Percentiles rank a stretch among this genome's conserved stretches.
Conservation (phyloP, 2,797 vertebrate genomes). For the Acipenser ruthenus region DNA sequence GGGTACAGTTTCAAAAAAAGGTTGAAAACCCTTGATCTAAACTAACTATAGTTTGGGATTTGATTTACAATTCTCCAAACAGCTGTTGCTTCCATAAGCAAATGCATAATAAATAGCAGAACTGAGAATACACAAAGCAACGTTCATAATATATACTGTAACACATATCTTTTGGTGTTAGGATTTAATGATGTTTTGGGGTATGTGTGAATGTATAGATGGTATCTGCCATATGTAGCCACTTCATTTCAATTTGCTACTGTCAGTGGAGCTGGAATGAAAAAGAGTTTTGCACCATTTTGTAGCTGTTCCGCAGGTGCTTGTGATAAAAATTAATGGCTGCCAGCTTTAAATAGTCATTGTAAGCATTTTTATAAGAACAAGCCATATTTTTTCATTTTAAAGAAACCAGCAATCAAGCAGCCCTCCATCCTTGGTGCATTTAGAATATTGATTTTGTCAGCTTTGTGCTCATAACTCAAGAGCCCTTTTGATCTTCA, state of each 20-base stretch:
- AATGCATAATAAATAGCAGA: conserved; percentile 69
- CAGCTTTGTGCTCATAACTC: conserved; percentile 71
- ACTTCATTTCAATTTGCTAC: conserved; percentile 79
- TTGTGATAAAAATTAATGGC: conserved; percentile 70
- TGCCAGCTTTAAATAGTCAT: conserved; percentile 69
- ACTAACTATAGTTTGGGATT: conserved; percentile 31
- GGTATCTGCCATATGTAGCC: conserved; percentile 74
- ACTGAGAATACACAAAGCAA: conserved; percentile 61
- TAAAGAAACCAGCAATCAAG: conserved; percentile 67
- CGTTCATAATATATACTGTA: conserved; percentile 66
- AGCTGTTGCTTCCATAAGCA: conserved; percentile 62
- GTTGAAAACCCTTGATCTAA: too few relatives aligned
- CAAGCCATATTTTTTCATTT: conserved; percentile 77
- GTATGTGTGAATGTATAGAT: conserved; percentile 72
- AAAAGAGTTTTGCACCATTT: conserved; percentile 57
- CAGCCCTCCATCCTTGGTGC: conserved; percentile 57
- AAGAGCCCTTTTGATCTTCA: conserved; percentile 60
- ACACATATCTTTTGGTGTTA: conserved; percentile 61
- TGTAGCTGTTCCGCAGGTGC: conserved; percentile 67
- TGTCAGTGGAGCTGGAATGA: conserved; percentile 73
- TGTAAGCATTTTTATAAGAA: conserved; percentile 74
- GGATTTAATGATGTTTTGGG: conserved; percentile 73
- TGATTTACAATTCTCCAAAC: conserved; percentile 50
- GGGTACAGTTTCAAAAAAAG: conserved; percentile 17
- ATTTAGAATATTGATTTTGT: conserved; percentile 67